phyloP scores from a whole-genome alignment of 2,888 invertebrate genomes.

The Mycalesis mineus region DNA sequence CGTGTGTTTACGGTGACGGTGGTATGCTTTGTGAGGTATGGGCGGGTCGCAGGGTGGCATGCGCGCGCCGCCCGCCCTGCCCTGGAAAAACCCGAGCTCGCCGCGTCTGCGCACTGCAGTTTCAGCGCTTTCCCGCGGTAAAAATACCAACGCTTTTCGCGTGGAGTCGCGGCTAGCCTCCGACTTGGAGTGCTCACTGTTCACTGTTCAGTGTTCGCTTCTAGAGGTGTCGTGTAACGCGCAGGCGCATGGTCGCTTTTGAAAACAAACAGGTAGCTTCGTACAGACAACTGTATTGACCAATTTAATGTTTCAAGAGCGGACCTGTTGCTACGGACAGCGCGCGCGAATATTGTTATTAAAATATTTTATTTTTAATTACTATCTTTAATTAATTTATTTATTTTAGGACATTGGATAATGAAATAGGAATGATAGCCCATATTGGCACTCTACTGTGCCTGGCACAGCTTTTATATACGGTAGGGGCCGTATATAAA shows the following conservation, averaged over 20 bases:
- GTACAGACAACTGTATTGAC: conserved; percentile 44
- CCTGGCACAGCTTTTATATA: no score
- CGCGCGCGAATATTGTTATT: not conserved
- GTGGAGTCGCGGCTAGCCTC: conserved; percentile 47
- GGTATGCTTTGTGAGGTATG: conserved; percentile 11
- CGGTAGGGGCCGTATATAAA: no score
- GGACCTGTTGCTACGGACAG: conserved; percentile 3
- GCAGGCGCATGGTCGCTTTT: conserved; percentile 51
- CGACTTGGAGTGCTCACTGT: conserved; percentile 40
- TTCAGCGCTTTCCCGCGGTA: conserved; percentile 46
- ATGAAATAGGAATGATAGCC: no score
- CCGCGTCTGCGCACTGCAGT: conserved; percentile 26
- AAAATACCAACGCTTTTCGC: conserved; percentile 55
- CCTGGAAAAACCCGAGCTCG: conserved; percentile 44
- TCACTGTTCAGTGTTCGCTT: conserved; percentile 11
- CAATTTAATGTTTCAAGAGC: conserved; percentile 36
- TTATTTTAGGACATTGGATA: no score
- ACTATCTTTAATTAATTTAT: not conserved
- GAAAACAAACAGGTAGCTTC: conserved; percentile 48
- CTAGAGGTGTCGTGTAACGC: conserved; percentile 29
- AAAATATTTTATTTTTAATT: not conserved
- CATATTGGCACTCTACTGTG: no score
- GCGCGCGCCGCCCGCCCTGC: conserved; percentile 67
- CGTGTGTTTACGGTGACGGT: conserved; percentile 11
- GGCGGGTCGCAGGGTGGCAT: conserved; percentile 29